phyloP scores from a whole-genome alignment of 2,113 vertebrate species.

The Pycnonotus jocosus region DNA sequence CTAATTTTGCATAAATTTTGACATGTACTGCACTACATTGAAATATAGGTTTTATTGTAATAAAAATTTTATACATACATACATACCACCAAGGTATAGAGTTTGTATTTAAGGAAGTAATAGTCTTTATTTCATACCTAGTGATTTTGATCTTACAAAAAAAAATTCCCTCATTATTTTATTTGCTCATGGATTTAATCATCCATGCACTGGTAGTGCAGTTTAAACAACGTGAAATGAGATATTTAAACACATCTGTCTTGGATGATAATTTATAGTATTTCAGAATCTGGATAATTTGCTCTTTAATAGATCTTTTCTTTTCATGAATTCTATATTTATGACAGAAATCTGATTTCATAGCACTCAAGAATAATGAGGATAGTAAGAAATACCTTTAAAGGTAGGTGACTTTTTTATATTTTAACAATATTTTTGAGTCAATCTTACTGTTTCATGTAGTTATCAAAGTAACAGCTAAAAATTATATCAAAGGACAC shows the following conservation, averaged over 20 bases:
- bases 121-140: conserved; percentile 55
- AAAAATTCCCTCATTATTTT: conserved; percentile 54
- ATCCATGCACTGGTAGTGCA: conserved; percentile 30
- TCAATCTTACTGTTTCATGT: not conserved
- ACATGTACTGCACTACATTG: not conserved
- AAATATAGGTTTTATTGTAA: not conserved
- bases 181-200: conserved; percentile 54
- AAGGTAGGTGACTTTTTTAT: not conserved
- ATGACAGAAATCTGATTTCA: not conserved
- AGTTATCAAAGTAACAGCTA: not conserved
- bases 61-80: not conserved
- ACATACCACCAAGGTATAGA: not conserved
- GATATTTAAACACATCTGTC: conserved; percentile 39
- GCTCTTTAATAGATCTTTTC: conserved; percentile 20
- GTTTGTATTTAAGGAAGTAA: conserved; percentile 32
- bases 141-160: conserved; percentile 43
- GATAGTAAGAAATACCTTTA: not conserved
- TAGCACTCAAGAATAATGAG: not conserved
- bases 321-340: conserved; percentile 32
- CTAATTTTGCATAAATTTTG: not conserved
- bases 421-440: not conserved
- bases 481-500: not conserved
- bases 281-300: conserved; percentile 43
- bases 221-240: conserved; percentile 58
- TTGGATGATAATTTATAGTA: conserved; percentile 33